Conservation (phyloP, 1,140 invertebrate genomes). For the Hyles vespertilio region DNA sequence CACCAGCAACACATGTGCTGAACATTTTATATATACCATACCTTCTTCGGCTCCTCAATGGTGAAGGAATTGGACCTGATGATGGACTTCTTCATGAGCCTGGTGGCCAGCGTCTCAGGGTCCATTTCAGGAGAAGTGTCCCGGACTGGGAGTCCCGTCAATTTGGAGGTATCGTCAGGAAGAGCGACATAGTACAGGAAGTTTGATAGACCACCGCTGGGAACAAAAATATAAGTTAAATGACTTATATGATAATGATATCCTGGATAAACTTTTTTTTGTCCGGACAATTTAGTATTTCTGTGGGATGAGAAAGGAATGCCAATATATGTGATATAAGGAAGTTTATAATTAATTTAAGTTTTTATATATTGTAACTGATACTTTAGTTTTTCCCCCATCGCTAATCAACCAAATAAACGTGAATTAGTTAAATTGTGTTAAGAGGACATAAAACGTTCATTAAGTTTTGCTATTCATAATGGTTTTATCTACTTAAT, state of each 20-base stretch:
- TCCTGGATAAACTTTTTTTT: background rate
- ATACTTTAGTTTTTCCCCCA: too few species aligned
- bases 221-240: background rate
- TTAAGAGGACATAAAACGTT: too few species aligned
- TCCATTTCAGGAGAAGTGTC: constrained; percentile 43
- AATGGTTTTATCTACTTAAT: too few species aligned
- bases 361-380: too few species aligned
- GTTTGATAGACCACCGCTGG: constrained; percentile 87
- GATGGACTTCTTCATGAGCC: constrained; percentile 26
- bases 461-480: too few species aligned
- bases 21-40: constrained; percentile 16
- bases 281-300: too few species aligned
- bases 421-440: too few species aligned
- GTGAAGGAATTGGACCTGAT: constrained; percentile 45
- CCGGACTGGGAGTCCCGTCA: constrained; percentile 26
- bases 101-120: constrained; percentile 16
- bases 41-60: constrained; percentile 67
- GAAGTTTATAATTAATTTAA: too few species aligned
- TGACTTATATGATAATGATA: background rate
- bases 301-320: too few species aligned
- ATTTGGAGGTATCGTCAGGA: constrained; percentile 72
- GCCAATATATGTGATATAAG: too few species aligned
- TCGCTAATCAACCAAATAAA: too few species aligned
- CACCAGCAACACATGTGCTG: too few species aligned
- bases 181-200: constrained; percentile 88